Base-by-base conservation (phyloP, 2,797 vertebrate species). In the Melanotaenia nigrans region DNA sequence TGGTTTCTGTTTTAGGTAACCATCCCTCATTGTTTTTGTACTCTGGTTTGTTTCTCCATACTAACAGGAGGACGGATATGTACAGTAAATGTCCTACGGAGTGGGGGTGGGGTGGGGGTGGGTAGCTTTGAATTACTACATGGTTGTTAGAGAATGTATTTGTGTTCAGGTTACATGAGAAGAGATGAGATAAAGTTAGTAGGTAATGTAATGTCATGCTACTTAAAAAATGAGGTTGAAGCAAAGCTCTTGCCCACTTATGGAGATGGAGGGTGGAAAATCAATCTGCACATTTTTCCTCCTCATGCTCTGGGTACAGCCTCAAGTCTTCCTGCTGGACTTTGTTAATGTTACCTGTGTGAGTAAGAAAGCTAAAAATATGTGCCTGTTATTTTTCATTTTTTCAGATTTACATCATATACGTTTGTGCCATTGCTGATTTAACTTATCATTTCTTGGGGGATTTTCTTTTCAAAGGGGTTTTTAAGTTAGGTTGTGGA, bases 191-290 rank as follows among this genome's bases (percentile, higher is more conserved):
- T 87, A 79, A 86, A 38, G 60, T 65, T 71, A 45, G 65, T 61
- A 68, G 67, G 45, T 87, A 90, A 91, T 84, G 72, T 77, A 84
- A 91, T 91, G 86, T 87, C 86, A 90, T 78, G 87, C 87, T 69
- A 49, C 75, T 83, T 75, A 61, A 54, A 65, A 73, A 77, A 35
- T 47, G 59, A 83, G 79, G 74, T 78, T 75, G 71, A 82, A 45
- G 53, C 28, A 58, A 60, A 79, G 38, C 54, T 36, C 47, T 16
- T 8, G 30, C 74, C 16, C 33, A 79, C 71, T 51, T 30, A 54
- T 30, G 38, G 36, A 30, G 28, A 30, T 30, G 28, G 20, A n/a
- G 24, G 59, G 54, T n/a, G 33, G 49, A 49, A 60, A 68, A 57
- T 20, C 24, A 18, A 59, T 35, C 20, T 53, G 20, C 18, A 71